Evolutionary conservation across 2,113 vertebrate species (phyloP).

Genomic region (Orcinus orca): DNA sequence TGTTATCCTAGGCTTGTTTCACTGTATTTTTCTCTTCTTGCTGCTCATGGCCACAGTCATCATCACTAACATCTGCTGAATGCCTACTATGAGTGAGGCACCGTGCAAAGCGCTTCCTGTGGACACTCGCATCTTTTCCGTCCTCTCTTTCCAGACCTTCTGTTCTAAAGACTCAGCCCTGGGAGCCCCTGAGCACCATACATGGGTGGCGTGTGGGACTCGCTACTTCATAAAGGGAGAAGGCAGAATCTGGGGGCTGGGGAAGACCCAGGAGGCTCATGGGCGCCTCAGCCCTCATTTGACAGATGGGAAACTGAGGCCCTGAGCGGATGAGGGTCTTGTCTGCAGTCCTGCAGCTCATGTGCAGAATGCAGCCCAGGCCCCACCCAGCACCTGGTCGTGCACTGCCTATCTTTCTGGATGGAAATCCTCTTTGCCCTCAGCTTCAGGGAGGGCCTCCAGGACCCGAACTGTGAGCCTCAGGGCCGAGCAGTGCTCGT

Average conservation of each 20-base stretch:
- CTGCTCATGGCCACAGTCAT: no score
- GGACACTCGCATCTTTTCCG: background rate
- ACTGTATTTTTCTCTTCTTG: background rate
- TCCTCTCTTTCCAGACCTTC: background rate
- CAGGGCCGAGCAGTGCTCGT: accelerated
- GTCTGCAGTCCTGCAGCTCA: background rate
- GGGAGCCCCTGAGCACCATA: background rate
- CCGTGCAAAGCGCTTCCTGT: background rate
- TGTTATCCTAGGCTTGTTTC: background rate
- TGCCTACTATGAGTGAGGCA: background rate
- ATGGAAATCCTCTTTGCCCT: background rate
- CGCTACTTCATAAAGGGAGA: background rate
- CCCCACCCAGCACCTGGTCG: accelerated
- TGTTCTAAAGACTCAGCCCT: background rate
- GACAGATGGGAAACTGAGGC: background rate
- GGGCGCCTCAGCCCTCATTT: background rate
- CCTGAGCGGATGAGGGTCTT: accelerated
- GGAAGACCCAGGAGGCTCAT: background rate
- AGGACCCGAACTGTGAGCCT: background rate
- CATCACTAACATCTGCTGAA: background rate
- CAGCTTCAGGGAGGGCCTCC: background rate
- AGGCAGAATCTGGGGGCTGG: background rate
- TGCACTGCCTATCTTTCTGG: background rate
- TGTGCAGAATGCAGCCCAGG: background rate
- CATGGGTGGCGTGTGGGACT: background rate